Base-by-base conservation (phyloP, 2,113 vertebrate species). In the Corvus moneduloides region DNA sequence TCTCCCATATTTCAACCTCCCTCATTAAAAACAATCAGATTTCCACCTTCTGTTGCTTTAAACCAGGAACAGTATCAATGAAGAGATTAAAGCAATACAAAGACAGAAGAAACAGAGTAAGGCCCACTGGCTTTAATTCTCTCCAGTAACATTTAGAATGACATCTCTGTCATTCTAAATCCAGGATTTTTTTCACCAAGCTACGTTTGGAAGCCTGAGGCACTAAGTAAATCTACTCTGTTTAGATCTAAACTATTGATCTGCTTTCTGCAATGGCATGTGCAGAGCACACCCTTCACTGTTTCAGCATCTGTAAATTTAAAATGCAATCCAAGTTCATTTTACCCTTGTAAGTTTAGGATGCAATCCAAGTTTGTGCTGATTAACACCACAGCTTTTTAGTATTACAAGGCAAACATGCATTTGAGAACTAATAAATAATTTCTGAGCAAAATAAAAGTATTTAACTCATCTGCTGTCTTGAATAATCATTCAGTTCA, bases 391-490 rank as follows among this genome's bases (percentile, higher is more conserved):
- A 58, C 32, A 61, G 58, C 77, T 71, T 87, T 89, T 88, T 61
- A 78, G 66, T 80, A 78, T 67, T 48, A 89, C 52, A 89, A 91
- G 79, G 66, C 66, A 87, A 96, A 79, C 66, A 72, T 16, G 35
- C 39, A 66, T 90, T 66, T 88, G 81, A 95, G 84, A 80, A 63
- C 52, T 86, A 95, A 95, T 92, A 91, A 94, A 94, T 95, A 90
- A 85, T 72, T 95, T 78, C 91, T 89, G 61, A 90, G 69, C 77
- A 92, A 96, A 95, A 93, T 24, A 84, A 58, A 93, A 91, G 69
- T 71, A 68, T 76, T 63, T 73, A 87, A 67, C 86, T 96, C 73
- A 73, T 75, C 71, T 73, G 73, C 74, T 72, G 88, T 74, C 88
- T 80, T 72, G 82, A 94, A 91, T 93, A 84, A 93, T 95, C 81